A percentile compares a stretch with the other conserved stretches of the same genome.
Evolutionary conservation across 2,113 vertebrate genomes (phyloP).

Genomic region (Lycaon pictus): DNA sequence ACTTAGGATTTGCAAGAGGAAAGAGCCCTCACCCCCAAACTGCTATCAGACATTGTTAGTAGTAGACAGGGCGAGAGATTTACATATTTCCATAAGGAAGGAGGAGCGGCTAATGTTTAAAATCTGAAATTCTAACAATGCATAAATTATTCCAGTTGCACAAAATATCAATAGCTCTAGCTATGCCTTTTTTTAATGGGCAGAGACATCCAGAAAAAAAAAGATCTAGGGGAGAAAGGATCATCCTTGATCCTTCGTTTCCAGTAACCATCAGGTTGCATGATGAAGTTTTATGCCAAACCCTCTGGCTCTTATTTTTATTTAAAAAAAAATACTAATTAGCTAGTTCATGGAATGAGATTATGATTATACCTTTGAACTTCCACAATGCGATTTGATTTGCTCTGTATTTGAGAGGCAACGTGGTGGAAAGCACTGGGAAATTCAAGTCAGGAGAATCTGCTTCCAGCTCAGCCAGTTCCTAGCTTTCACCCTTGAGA

Average conservation of each 20-base stretch:
- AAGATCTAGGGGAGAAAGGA: neutral
- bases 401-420: slow-evolving; percentile 31
- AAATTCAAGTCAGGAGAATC: slow-evolving; percentile 39
- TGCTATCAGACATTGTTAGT: neutral
- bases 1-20: slow-evolving; percentile 60
- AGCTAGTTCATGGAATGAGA: slow-evolving; percentile 43
- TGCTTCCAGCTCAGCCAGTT: slow-evolving; percentile 1
- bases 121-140: slow-evolving; percentile 61
- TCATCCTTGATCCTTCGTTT: neutral
- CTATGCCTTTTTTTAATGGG: neutral
- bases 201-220: neutral
- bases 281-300: slow-evolving; percentile 24
- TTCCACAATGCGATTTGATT: slow-evolving; percentile 10
- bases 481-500: slow-evolving; percentile 40
- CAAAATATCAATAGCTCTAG: neutral
- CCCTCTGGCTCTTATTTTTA: slow-evolving; percentile 41
- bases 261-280: neutral
- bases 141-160: neutral
- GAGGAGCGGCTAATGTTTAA: neutral
- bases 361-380: slow-evolving; percentile 62
- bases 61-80: slow-evolving; percentile 24
- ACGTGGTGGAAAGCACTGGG: neutral
- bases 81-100: slow-evolving; percentile 29
- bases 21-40: slow-evolving; percentile 35
- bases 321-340: slow-evolving; percentile 48